Evolutionary conservation across 2,888 invertebrate species (phyloP).

Genomic region (Anoncus sp.): DNA sequence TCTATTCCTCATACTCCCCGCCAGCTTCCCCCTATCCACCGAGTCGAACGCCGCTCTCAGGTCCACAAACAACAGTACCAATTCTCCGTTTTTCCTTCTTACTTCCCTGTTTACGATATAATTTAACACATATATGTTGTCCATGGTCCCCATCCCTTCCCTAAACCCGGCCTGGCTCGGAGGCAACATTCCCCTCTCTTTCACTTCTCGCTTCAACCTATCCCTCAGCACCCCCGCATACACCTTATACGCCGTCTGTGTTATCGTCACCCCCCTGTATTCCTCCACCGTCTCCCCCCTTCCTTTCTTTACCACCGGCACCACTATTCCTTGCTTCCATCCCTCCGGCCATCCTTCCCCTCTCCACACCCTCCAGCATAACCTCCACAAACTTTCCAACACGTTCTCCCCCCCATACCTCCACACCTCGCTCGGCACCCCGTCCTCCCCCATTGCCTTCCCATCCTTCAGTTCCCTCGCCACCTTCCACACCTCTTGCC

Average conservation of each 20-base stretch:
- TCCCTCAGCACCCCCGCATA: background rate
- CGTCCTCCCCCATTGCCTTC: background rate
- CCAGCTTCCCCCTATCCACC: no score
- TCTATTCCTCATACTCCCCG: no score
- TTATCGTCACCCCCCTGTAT: background rate
- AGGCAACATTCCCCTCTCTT: background rate
- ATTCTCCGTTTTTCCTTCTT: background rate
- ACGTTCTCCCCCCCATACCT: no score
- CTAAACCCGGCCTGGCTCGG: background rate
- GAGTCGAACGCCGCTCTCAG: no score
- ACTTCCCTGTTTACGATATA: background rate
- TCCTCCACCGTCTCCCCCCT: no score
- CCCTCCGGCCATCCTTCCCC: background rate
- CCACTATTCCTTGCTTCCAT: no score
- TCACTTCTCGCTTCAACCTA: background rate
- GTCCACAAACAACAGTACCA: no score
- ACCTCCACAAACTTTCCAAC: background rate
- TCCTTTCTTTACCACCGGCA: no score
- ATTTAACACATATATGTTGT: slow-evolving; percentile 1
- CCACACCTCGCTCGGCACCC: background rate
- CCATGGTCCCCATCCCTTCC: no score
- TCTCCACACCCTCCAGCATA: background rate
- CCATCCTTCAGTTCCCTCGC: no score
- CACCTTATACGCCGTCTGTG: background rate
- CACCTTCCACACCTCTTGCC: background rate